Evolutionary conservation across 1,140 invertebrate species (phyloP).

Genomic region (Caenorhabditis brenneri): DNA sequence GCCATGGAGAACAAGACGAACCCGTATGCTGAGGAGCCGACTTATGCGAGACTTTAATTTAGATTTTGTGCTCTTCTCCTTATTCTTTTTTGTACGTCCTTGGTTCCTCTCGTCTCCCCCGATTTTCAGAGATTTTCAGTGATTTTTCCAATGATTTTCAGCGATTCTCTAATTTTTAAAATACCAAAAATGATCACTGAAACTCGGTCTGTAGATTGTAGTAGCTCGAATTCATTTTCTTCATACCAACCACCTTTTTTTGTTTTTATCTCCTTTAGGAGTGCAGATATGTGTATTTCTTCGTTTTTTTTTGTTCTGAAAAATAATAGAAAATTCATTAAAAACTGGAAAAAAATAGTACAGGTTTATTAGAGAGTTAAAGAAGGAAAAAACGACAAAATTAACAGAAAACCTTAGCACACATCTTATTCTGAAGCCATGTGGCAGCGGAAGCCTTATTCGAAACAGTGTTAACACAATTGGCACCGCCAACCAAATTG

Average conservation of each 20-base stretch:
- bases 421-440: conserved; percentile 35
- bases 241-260: not conserved
- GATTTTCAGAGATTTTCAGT: conserved; percentile 7
- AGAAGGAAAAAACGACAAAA: not conserved
- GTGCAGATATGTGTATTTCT: not conserved
- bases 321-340: not conserved
- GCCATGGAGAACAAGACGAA: conserved; percentile 46
- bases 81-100: not conserved
- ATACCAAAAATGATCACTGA: not conserved
- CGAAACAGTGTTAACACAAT: not conserved
- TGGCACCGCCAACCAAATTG: conserved; percentile 6
- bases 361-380: too few species aligned
- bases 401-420: not conserved
- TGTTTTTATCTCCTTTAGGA: not conserved
- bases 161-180: not conserved
- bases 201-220: conserved; percentile 23
- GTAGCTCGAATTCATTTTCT: conserved; percentile 24
- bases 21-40: conserved; percentile 23
- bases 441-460: not conserved
- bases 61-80: not conserved
- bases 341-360: not conserved
- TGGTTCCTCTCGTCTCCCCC: not conserved
- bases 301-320: not conserved
- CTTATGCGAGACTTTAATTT: conserved; percentile 6
- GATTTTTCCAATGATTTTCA: not conserved